Evolutionary conservation across 2,888 invertebrate species (phyloP).

Genomic region (Anthrax anthrax): DNA sequence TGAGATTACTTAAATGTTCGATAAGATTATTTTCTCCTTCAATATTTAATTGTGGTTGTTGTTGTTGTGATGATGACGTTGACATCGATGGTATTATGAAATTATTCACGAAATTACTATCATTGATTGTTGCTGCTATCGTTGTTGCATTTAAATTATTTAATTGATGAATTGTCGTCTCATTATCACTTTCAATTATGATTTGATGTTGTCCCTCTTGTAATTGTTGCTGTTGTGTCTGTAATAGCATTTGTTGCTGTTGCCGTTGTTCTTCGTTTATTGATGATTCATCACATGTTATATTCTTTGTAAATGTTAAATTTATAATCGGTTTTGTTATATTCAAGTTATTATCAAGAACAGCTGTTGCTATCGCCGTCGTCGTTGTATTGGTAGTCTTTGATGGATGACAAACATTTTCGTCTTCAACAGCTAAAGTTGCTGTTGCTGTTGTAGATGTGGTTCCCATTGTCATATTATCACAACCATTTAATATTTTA

Average conservation of each 20-base stretch:
- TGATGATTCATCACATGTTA: slow-evolving; percentile 10
- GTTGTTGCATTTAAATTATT: slow-evolving; percentile 13
- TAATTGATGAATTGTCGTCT: slow-evolving; percentile 8
- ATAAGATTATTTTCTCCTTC: not conserved
- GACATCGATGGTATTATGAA: not conserved
- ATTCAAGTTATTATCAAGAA: slow-evolving; percentile 10
- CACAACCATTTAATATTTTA: not conserved
- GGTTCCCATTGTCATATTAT: too few relatives aligned
- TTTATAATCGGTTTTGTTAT: slow-evolving; percentile 7
- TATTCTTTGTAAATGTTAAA: slow-evolving; percentile 14
- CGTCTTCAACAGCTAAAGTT: not conserved
- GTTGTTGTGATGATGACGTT: not conserved
- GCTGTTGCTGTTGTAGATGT: not conserved
- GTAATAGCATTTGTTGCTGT: not conserved
- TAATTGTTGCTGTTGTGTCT: not conserved
- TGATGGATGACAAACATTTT: not conserved
- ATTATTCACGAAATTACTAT: slow-evolving; percentile 13
- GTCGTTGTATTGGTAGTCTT: too few relatives aligned
- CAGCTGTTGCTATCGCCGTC: not conserved
- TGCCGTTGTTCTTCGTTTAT: not conserved
- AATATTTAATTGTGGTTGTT: too few relatives aligned
- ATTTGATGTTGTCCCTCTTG: slow-evolving; percentile 1
- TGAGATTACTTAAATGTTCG: not conserved
- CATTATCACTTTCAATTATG: slow-evolving; percentile 7
- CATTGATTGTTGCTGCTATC: slow-evolving; percentile 7